phyloP scores from a whole-genome alignment of 2,888 invertebrate genomes.

The Leptogaster cylindrica region DNA sequence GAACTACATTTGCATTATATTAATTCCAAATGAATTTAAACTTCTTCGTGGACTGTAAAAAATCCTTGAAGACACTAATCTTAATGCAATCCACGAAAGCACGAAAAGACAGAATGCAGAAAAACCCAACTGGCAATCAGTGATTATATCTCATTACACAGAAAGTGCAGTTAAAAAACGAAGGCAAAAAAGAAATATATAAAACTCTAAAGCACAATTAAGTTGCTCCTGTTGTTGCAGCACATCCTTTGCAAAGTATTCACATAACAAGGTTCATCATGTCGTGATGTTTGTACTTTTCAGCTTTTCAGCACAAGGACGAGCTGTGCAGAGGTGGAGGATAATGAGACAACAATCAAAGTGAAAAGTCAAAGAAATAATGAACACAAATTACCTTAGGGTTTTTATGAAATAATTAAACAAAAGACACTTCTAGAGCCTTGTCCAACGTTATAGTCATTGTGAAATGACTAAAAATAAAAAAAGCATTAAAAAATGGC shows the following conservation, averaged over 20 bases:
- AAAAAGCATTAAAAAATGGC: constrained; percentile 29
- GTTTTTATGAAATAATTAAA: constrained; percentile 41
- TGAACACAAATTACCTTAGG: constrained; percentile 42
- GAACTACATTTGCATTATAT: too few relatives aligned
- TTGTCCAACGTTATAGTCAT: constrained; percentile 31
- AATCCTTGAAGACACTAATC: too few relatives aligned
- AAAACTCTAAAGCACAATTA: constrained; percentile 25
- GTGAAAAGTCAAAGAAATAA: constrained; percentile 40
- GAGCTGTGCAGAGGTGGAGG: background rate
- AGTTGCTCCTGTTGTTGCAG: constrained; percentile 17
- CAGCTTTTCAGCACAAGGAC: constrained; percentile 24
- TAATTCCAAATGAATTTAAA: too few relatives aligned
- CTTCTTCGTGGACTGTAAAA: too few relatives aligned
- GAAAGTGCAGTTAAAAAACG: constrained; percentile 3
- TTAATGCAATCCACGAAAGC: too few relatives aligned
- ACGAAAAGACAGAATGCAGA: background rate
- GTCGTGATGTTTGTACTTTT: background rate
- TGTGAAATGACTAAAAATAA: constrained; percentile 37
- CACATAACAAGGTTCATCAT: constrained; percentile 20
- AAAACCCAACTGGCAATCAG: constrained; percentile 28
- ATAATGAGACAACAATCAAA: constrained; percentile 40
- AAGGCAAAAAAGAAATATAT: too few relatives aligned
- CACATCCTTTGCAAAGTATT: constrained; percentile 11
- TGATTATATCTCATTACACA: constrained; percentile 25
- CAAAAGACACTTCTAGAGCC: constrained; percentile 37